Evolutionary conservation across 2,113 vertebrate species (phyloP).

Genomic region (Mohoua ochrocephala): DNA sequence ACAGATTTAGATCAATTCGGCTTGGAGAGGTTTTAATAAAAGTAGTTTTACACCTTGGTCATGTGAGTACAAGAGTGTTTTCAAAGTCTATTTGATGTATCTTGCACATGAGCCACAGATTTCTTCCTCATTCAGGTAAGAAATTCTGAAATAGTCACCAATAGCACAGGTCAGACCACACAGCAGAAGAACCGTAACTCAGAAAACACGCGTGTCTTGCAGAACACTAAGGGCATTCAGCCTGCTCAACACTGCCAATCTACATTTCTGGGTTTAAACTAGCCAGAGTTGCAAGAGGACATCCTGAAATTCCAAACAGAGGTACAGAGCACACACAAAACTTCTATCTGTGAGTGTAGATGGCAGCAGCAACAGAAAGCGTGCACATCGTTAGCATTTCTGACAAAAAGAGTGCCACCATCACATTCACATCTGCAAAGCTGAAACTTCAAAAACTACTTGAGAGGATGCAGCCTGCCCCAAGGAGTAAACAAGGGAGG

Average conservation of each 20-base stretch:
- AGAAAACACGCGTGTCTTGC: background rate
- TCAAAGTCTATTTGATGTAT: background rate
- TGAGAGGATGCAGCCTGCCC: background rate
- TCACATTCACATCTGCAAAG: background rate
- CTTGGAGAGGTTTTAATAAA: background rate
- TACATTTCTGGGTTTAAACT: background rate
- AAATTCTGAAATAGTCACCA: background rate
- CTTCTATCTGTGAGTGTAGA: background rate
- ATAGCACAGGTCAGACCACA: background rate
- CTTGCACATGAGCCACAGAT: background rate
- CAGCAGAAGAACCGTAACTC: background rate
- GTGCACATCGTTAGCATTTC: background rate
- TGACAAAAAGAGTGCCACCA: background rate
- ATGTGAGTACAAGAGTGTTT: background rate
- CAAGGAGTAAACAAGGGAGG: background rate
- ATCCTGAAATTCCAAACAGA: background rate
- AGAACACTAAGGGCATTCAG: background rate
- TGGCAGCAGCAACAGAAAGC: background rate
- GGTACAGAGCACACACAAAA: background rate
- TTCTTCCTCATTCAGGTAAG: background rate
- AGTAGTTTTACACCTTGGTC: background rate
- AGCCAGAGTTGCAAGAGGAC: background rate
- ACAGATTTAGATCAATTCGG: background rate
- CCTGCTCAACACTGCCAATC: rapidly evolving
- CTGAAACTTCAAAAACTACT: background rate